Base-by-base conservation (phyloP, 2,113 vertebrate genomes). In the Muscicapa adusta region DNA sequence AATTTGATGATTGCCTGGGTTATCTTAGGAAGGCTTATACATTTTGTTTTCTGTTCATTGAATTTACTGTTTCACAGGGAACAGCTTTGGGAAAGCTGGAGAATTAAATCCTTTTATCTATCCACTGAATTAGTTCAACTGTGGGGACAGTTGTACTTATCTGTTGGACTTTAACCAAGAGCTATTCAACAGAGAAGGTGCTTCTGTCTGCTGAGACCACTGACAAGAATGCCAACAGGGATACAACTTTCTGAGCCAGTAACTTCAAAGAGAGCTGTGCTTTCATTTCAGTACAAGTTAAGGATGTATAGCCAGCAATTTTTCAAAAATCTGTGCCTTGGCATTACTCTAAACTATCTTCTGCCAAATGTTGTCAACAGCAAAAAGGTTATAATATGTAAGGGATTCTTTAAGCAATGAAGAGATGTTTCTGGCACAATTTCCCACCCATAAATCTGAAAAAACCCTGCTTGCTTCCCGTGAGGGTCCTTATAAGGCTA, bases 41-140 rank as follows among this genome's bases (percentile, higher is more conserved):
- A 3, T 68, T 95, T 94, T 94, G 50, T 80, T 85, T 88, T 89
- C 67, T 85, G 19, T 51, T 88, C 58, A 70, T 50, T 95, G 67
- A 76, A 89, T 91, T 88, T 79, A 38, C 9, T 42, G 14, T 85
- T 94, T 93, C 66, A 76, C 70, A 94, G 73, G 33, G n/a, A 88
- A 17, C n/a, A 19, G 66, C 62, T 85, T 56, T 76, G 20, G 58
- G 33, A 83, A 85, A 79, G 45, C 62, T 88, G 82, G 24, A 83
- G 78, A 90, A 88, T 88, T 38, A 95, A 95, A 91, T 90, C 85
- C 90, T 62, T 82, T 91, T 91, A 96, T 91, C 78, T 90, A 56
- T 91, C 62, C 54, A 42, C 12, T 85, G 88, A 93, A 68, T 85
- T 93, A 82, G n/a, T 56, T 91, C 45, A 88, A 66, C 45, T 82